Percentiles rank a stretch among this genome's conserved stretches.
Conservation (phyloP, 2,888 invertebrate genomes). For the Limnephilus auricula region DNA sequence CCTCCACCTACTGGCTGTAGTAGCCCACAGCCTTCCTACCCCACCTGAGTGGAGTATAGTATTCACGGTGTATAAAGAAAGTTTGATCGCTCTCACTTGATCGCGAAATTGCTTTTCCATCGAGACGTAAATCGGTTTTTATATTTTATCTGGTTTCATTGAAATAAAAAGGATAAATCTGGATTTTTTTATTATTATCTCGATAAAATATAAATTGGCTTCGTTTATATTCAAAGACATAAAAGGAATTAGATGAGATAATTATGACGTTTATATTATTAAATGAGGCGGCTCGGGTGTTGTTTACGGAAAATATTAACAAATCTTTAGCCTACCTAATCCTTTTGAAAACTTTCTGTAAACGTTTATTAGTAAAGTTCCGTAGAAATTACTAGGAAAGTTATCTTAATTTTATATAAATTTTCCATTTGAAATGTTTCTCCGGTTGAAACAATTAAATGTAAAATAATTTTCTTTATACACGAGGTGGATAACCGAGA, state of each 20-base stretch:
- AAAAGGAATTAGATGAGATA: background rate
- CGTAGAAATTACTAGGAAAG: background rate
- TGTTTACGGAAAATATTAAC: background rate
- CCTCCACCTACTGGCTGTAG: background rate
- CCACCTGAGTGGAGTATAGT: background rate
- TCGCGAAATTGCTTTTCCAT: slow-evolving; percentile 44
- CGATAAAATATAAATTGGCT: background rate
- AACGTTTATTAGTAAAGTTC: background rate
- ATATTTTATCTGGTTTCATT: background rate
- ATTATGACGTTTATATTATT: background rate
- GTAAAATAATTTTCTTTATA: background rate
- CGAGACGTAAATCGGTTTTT: slow-evolving; percentile 38
- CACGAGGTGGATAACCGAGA: background rate
- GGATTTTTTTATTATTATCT: slow-evolving; percentile 10
- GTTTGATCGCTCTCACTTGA: slow-evolving; percentile 45
- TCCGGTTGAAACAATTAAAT: background rate
- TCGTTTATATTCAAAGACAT: background rate
- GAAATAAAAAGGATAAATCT: background rate
- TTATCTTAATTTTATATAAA: background rate
- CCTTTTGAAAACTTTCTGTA: background rate
- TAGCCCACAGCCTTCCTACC: background rate
- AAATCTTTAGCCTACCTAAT: background rate
- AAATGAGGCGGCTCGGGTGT: background rate
- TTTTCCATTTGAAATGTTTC: background rate
- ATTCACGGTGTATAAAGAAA: slow-evolving; percentile 15